Conservation (phyloP, 30 jellyfish, hydroid and myxozoan species). For the Calvadosia cruxmelitensis region DNA sequence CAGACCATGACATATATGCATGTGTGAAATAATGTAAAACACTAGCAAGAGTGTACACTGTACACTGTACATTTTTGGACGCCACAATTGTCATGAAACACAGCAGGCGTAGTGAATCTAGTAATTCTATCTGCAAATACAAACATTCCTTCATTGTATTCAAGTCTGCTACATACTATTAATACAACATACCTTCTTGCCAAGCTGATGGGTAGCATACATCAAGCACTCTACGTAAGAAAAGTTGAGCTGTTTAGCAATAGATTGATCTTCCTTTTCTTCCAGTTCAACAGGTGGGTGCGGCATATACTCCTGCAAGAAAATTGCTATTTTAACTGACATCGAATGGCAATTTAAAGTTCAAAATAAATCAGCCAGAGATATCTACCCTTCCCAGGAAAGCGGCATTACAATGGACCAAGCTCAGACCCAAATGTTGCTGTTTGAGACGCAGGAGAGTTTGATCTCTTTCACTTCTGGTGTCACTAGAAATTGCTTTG, state of each 20-base stretch:
- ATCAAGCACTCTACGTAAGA: slow-evolving; percentile 76
- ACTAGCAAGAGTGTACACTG: no score
- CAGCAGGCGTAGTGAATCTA: no score
- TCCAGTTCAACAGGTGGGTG: slow-evolving; percentile 52
- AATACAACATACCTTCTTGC: slow-evolving; percentile 67
- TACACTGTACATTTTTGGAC: no score
- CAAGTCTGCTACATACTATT: no score
- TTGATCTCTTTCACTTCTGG: no score
- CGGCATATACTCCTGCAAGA: slow-evolving; percentile 62
- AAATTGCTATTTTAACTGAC: not conserved
- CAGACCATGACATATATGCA: no score
- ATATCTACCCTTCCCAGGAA: not conserved
- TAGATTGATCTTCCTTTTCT: slow-evolving; percentile 36
- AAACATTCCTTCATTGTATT: no score
- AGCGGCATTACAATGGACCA: not conserved
- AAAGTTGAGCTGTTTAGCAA: slow-evolving; percentile 56
- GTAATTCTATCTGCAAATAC: no score
- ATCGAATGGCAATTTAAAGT: not conserved
- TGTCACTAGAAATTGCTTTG: no score
- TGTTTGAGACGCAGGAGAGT: not conserved
- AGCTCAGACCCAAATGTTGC: not conserved
- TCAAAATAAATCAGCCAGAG: not conserved
- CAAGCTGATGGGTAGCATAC: slow-evolving; percentile 69
- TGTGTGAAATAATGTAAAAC: no score
- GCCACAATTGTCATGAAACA: no score